Base-by-base conservation (phyloP, 2,888 invertebrate genomes). In the Tetropium fuscum region DNA sequence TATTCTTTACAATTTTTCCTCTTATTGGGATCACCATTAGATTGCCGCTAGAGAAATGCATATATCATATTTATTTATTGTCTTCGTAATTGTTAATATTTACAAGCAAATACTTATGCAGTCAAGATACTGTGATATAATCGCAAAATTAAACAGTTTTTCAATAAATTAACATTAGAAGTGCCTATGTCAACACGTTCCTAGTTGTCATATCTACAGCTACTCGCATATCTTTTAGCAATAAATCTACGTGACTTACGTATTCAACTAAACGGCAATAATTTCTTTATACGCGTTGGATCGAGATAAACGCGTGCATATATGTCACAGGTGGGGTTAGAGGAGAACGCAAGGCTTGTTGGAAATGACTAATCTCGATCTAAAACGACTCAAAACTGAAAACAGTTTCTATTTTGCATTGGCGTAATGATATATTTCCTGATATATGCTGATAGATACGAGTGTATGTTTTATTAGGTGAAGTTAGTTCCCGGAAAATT, bases 151-250 rank as follows among this genome's bases (percentile, higher is more conserved):
- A 19, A 20, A 19, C 40, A 19, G 11, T 10, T 18, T 19, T 11
- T 11, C 18, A 10, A 20, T 40, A 20, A 30, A 11, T 27, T 47
- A 11, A 25, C 11, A 18, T 27, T 8, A 5, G 30, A 11, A 20
- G 40, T 27, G 7, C 34, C 34, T 38, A 32, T 16, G 47, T 34
- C 41, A 43, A 16, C 56, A 56, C 20, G 38, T 56, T 20, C 48
- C 41, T 11, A 25, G 41, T 48, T 49, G 56, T 56, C 56, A 49
- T 49, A 56, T 48, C 41, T 49, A 18, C 16, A n/a, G 40, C 49
- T 19, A 11, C 2, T 32, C 41, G 20, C 30, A 47, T 30, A 49
- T 49, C 30, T 54, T 34, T 5, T 36, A 43, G 11, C n/a, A 30
- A 19, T 41, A 41, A 30, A 20, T 32, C n/a, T 30, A 6, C 30